Evolutionary conservation across 1,140 invertebrate species (phyloP).

Genomic region (Cotesia vestalis): DNA sequence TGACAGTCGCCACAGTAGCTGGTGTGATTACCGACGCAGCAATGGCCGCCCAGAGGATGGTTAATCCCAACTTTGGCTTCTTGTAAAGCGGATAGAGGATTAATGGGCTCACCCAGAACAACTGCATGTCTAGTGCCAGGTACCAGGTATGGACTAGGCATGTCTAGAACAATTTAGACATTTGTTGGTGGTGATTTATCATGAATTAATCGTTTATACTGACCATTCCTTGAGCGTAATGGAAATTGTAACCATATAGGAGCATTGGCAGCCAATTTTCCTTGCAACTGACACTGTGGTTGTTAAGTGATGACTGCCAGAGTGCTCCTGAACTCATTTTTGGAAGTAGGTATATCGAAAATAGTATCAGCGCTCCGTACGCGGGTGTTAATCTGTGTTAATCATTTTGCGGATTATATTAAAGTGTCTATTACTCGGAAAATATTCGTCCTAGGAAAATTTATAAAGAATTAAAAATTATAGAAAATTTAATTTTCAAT

Average conservation of each 20-base stretch:
- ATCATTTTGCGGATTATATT: background rate
- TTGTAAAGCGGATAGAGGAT: conserved; percentile 51
- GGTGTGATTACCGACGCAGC: conserved; percentile 32
- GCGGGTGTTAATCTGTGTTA: conserved; percentile 63
- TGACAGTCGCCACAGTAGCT: conserved; percentile 23
- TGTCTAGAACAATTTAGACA: conserved; percentile 36
- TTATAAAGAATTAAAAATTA: too few relatives aligned
- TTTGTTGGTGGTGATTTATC: background rate
- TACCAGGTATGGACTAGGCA: conserved; percentile 62
- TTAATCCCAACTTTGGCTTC: conserved; percentile 43
- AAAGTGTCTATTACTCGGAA: too few relatives aligned
- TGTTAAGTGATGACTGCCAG: conserved; percentile 51
- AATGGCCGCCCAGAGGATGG: conserved; percentile 32
- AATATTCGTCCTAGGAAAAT: too few relatives aligned
- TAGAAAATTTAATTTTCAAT: too few relatives aligned
- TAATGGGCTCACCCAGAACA: conserved; percentile 56
- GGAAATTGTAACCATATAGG: conserved; percentile 71
- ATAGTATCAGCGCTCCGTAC: conserved; percentile 55
- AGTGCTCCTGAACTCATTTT: conserved; percentile 58
- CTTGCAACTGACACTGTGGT: conserved; percentile 53
- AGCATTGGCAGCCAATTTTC: conserved; percentile 70
- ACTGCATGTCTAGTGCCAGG: conserved; percentile 59
- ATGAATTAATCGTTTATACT: conserved; percentile 19
- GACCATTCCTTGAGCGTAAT: conserved; percentile 54
- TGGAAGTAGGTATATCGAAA: conserved; percentile 57